Conservation (phyloP, 2,797 vertebrate genomes). For the Pseudomugil tenellus region DNA sequence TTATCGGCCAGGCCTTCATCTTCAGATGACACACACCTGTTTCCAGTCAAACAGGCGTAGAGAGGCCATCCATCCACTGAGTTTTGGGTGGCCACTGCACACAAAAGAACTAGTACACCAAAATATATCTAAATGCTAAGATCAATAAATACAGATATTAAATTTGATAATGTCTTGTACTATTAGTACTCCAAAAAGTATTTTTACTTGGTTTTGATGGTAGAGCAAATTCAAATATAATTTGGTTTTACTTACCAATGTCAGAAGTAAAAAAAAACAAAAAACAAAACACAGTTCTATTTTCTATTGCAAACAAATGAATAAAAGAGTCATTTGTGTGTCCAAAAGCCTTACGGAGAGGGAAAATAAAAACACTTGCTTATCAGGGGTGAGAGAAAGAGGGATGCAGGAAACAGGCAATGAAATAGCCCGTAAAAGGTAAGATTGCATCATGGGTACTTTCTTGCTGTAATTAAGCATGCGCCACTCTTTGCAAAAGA, state of each 20-base stretch:
- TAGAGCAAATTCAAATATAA: constrained; percentile 18
- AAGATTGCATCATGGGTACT: constrained; percentile 81
- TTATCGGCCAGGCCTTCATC: constrained; percentile 83
- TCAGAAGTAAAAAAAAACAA: constrained; percentile 21
- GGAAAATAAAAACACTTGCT: constrained; percentile 17
- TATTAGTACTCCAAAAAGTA: not conserved
- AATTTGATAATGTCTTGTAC: not conserved
- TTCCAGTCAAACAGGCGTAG: constrained; percentile 81
- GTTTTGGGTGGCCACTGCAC: constrained; percentile 76
- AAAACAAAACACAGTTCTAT: no score
- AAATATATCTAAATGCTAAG: constrained; percentile 14
- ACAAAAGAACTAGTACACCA: constrained; percentile 1
- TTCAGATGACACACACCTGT: constrained; percentile 85
- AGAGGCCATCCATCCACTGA: constrained; percentile 74
- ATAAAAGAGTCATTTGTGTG: constrained; percentile 44
- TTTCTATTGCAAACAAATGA: constrained; percentile 32
- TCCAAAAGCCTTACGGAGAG: constrained; percentile 16
- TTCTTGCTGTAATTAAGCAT: constrained; percentile 80
- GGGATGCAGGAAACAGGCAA: constrained; percentile 65
- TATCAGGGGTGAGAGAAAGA: constrained; percentile 48
- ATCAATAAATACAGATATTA: constrained; percentile 1
- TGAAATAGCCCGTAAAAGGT: constrained; percentile 79
- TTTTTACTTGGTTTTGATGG: not conserved
- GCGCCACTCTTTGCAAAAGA: constrained; percentile 67
- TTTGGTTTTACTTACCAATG: constrained; percentile 15